A percentile compares a stretch with the other conserved stretches of the same genome.
These are phyloP conservation scores for Tolypeutes matacus DNA, from an alignment of 2,797 vertebrate genomes.

Conservation along the genomic window DNA sequence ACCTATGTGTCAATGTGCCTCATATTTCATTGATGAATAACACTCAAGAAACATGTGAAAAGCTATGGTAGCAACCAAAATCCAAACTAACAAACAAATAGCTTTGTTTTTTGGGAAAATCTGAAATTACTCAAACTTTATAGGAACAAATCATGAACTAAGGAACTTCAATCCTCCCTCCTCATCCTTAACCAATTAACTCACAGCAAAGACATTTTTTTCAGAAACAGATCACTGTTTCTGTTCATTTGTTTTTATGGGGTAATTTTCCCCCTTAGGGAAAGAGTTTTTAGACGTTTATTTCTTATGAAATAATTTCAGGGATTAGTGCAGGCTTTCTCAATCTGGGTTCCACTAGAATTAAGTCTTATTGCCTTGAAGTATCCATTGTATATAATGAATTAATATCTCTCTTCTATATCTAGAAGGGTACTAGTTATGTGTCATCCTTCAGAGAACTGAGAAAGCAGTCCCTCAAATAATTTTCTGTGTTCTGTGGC, in stretches of 20 bases:
- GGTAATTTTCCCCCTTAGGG: constrained; percentile 6
- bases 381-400: background rate
- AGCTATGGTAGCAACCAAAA: constrained; percentile 46
- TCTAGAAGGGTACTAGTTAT: constrained; percentile 20
- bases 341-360: background rate
- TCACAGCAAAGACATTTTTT: constrained; percentile 51
- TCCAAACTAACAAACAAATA: constrained; percentile 40
- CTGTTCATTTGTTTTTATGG: constrained; percentile 36
- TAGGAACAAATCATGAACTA: constrained; percentile 40
- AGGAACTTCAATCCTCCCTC: constrained; percentile 4
- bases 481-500: constrained; percentile 49
- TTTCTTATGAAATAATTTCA: constrained; percentile 57
- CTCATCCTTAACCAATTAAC: constrained; percentile 50
- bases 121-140: constrained; percentile 42
- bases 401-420: background rate
- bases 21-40: constrained; percentile 28
- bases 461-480: constrained; percentile 20
- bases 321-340: background rate
- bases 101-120: constrained; percentile 50
- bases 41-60: constrained; percentile 58
- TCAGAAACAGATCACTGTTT: constrained; percentile 42
- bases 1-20: background rate
- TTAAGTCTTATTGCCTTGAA: constrained; percentile 24
- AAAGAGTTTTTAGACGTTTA: constrained; percentile 30
- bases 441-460: constrained; percentile 14